Evolutionary conservation across 2,888 invertebrate genomes (phyloP).

Genomic region (Tortrix viridana): DNA sequence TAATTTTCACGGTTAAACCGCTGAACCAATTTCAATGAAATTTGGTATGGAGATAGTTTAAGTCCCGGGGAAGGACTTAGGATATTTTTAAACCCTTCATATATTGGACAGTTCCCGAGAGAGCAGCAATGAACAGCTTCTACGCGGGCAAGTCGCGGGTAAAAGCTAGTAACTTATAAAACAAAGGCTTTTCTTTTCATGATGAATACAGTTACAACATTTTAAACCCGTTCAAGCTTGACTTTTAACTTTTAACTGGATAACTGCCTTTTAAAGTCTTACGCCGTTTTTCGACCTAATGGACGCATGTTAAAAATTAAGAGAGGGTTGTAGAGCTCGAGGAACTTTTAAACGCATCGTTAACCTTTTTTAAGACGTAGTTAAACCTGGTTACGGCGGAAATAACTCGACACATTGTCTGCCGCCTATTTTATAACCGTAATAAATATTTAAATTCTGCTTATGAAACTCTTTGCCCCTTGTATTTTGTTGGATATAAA

Average conservation of each 20-base stretch:
- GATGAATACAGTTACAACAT: too few species aligned
- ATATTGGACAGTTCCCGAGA: too few species aligned
- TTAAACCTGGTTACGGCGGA: slow-evolving; percentile 27
- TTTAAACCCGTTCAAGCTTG: too few species aligned
- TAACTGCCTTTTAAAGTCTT: neutral
- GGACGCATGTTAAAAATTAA: slow-evolving; percentile 36
- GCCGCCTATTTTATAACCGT: slow-evolving; percentile 26
- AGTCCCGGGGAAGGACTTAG: too few species aligned
- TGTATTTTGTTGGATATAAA: slow-evolving; percentile 17
- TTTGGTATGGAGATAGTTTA: too few species aligned
- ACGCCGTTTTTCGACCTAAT: slow-evolving; percentile 28
- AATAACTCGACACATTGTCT: slow-evolving; percentile 33
- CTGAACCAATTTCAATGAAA: too few species aligned
- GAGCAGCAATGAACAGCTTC: too few species aligned
- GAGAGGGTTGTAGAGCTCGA: slow-evolving; percentile 32
- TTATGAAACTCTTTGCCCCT: slow-evolving; percentile 28
- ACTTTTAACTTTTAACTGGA: neutral
- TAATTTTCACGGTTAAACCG: too few species aligned
- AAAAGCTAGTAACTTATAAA: too few species aligned
- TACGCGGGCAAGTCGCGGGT: too few species aligned
- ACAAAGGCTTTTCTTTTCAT: too few species aligned
- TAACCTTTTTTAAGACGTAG: slow-evolving; percentile 35
- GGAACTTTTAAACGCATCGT: slow-evolving; percentile 37
- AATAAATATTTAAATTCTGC: slow-evolving; percentile 37
- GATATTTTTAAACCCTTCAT: too few species aligned